Evolutionary conservation across 2,797 vertebrate species (phyloP), one percentile per base, ranked within the genome.

Genomic region (Peromyscus attwateri): DNA sequence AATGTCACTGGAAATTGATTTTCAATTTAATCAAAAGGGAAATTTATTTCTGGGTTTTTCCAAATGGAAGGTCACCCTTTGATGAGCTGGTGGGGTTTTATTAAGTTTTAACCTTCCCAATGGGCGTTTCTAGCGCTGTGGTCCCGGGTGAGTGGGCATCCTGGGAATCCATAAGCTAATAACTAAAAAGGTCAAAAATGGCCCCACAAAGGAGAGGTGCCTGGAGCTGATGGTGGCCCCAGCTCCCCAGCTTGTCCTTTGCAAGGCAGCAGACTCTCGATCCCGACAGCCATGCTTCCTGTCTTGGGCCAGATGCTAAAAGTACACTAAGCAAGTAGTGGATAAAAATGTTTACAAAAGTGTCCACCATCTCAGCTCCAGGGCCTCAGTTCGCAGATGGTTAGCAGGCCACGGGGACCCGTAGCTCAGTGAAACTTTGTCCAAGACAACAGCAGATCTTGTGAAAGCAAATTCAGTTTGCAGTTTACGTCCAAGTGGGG

Each of bases 1-100:
- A 92, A 87, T 92, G 71, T 88, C 97, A 84, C 87, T 84, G 71
- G 80, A 92, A 89, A 90, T 93, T 60, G 91, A 92, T 94, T 97
- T 95, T 88, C 97, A 79, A 25, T 92, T 94, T 95, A 76, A 94
- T 92, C 66, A 43, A 83, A 91, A 71, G 90, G 85, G 66, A 92
- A 77, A 34, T 73, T 76, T 71, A 94, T 88, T 87, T 95, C 92
- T 81, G 81, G 85, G 77, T 87, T 96, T 95, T 94, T 62, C 96
- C 88, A 84, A 66, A 55, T 46, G 76, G 73, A 91, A 95, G 97
- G 94, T 73, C 91, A 57, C 62, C 85, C 25, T 49, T 79, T 77
- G 85, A 64, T 70, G 91, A 97, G 85, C 34, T 34, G 4, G 43
- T 60, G 80, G 79, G 43, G 40, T 9, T 82, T 57, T 83, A 77